Conservation (phyloP, 2,888 invertebrate species). For the Sycophila texana region DNA sequence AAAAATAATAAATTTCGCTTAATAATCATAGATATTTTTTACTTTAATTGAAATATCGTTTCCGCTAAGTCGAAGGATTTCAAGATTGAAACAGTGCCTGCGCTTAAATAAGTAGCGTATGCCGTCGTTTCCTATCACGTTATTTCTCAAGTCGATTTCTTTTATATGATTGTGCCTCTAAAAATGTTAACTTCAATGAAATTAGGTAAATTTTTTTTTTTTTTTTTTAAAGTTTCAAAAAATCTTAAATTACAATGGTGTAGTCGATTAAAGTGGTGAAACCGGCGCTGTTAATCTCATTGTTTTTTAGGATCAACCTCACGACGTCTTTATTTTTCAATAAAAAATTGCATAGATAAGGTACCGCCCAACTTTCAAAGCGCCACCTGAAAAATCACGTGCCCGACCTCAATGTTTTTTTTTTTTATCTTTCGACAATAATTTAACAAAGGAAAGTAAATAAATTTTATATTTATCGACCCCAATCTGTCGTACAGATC, state of each 20-base stretch:
- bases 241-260: slow-evolving; percentile 59
- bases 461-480: slow-evolving; percentile 60
- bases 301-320: slow-evolving; percentile 78
- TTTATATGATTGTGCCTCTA: slow-evolving; percentile 76
- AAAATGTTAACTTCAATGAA: slow-evolving; percentile 54
- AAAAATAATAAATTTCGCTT: neutral
- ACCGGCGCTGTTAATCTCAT: slow-evolving; percentile 74
- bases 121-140: slow-evolving; percentile 77
- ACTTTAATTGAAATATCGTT: slow-evolving; percentile 79
- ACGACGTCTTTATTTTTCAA: slow-evolving; percentile 76
- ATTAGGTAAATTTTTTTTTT: neutral
- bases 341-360: slow-evolving; percentile 77
- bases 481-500: slow-evolving; percentile 75
- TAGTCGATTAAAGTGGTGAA: slow-evolving; percentile 64
- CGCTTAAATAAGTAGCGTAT: slow-evolving; percentile 66
- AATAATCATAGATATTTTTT: slow-evolving; percentile 23
- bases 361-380: slow-evolving; percentile 77
- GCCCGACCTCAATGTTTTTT: neutral
- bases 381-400: slow-evolving; percentile 72
- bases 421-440: neutral
- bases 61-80: slow-evolving; percentile 78
- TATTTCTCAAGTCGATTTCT: slow-evolving; percentile 79
- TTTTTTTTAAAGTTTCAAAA: too few species aligned
- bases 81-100: slow-evolving; percentile 73
- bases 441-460: neutral